These are phyloP conservation scores for Cynoglossus semilaevis DNA, from an alignment of 2,113 vertebrate genomes.

Conservation along the genomic window DNA sequence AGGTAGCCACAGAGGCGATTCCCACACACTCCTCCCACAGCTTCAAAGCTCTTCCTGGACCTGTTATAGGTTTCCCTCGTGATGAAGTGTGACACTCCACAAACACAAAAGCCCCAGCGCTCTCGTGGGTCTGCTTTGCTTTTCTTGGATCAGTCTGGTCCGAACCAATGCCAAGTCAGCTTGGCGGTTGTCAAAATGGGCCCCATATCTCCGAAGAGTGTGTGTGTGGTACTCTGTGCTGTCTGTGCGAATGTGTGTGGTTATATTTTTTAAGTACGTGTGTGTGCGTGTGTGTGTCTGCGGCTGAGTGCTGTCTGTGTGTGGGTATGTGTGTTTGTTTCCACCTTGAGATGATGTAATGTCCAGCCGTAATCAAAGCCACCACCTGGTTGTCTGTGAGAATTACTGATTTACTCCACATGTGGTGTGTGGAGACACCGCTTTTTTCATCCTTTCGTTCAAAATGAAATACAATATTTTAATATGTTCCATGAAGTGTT, in stretches of 20 bases:
- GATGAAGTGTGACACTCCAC: slow-evolving; percentile 96
- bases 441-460: neutral
- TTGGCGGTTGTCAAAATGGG: slow-evolving; percentile 89
- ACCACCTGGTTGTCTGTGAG: slow-evolving; percentile 77
- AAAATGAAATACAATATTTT: slow-evolving; percentile 9
- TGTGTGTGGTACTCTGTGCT: slow-evolving; percentile 20
- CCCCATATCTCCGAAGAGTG: slow-evolving; percentile 84
- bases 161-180: slow-evolving; percentile 90
- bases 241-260: slow-evolving; percentile 40
- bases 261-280: slow-evolving; percentile 19
- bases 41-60: slow-evolving; percentile 89
- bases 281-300: slow-evolving; percentile 41
- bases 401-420: slow-evolving; percentile 37
- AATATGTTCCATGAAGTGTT: slow-evolving; percentile 2
- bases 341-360: slow-evolving; percentile 83
- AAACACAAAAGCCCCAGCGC: slow-evolving; percentile 92
- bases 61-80: slow-evolving; percentile 89
- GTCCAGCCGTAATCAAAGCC: slow-evolving; percentile 79
- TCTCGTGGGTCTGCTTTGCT: slow-evolving; percentile 87
- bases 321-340: slow-evolving; percentile 50
- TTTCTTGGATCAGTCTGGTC: slow-evolving; percentile 72
- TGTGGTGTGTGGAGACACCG: neutral
- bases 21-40: slow-evolving; percentile 75
- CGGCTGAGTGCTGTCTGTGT: slow-evolving; percentile 54
- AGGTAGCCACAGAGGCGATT: slow-evolving; percentile 80